Evolutionary conservation across 2,888 invertebrate species (phyloP).

Genomic region (Leucozona laternaria): DNA sequence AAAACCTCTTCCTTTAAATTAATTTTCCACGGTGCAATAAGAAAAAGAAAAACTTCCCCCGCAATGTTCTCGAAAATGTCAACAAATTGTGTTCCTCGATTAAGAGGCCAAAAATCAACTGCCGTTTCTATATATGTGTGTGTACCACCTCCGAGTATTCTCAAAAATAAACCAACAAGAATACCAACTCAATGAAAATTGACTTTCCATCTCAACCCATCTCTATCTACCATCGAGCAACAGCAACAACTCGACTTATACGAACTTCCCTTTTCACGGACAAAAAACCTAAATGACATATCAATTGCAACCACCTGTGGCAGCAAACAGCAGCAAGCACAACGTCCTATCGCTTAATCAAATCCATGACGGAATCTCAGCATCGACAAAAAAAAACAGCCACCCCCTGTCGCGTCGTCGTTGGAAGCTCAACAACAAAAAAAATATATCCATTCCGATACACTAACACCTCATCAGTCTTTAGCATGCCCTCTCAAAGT

Average conservation of each 20-base stretch:
- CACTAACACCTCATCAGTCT: slow-evolving; percentile 74
- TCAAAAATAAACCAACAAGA: slow-evolving; percentile 25
- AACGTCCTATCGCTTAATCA: slow-evolving; percentile 74
- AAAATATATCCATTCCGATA: slow-evolving; percentile 59
- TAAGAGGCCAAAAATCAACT: slow-evolving; percentile 48
- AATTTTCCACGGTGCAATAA: slow-evolving; percentile 8
- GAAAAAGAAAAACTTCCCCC: slow-evolving; percentile 50
- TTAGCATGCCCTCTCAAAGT: slow-evolving; percentile 64
- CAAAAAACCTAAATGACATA: slow-evolving; percentile 75
- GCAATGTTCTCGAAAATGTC: slow-evolving; percentile 45
- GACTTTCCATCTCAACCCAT: slow-evolving; percentile 43
- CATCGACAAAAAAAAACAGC: slow-evolving; percentile 55
- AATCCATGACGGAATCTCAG: slow-evolving; percentile 75
- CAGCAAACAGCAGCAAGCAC: slow-evolving; percentile 47
- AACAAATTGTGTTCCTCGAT: slow-evolving; percentile 50
- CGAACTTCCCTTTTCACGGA: slow-evolving; percentile 38
- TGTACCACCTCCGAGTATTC: not conserved
- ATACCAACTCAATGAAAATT: slow-evolving; percentile 31
- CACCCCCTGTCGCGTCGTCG: not conserved
- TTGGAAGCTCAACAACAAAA: slow-evolving; percentile 12
- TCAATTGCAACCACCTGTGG: slow-evolving; percentile 75
- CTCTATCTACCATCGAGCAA: not conserved
- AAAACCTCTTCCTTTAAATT: slow-evolving; percentile 15
- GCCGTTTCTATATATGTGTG: not conserved
- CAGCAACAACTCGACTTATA: slow-evolving; percentile 20